Evolutionary conservation across 2,113 vertebrate species (phyloP), one percentile per base, ranked within the genome.

Genomic region (Macrotis lagotis): DNA sequence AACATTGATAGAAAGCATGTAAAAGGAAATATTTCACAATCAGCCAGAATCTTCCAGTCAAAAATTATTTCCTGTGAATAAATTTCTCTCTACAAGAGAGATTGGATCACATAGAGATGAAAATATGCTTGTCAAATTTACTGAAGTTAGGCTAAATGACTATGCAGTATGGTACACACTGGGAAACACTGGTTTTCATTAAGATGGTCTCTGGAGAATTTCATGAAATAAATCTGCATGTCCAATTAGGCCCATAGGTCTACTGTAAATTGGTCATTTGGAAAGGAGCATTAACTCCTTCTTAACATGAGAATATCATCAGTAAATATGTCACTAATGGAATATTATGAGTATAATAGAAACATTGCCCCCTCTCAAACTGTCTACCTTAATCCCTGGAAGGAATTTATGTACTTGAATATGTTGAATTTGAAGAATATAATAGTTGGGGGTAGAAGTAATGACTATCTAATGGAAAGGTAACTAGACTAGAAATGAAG

Each of bases 11-110:
- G 91, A 96, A 96, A 96, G 92, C 22, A 37, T 44, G 93, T 3
- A 0, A 93, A 92, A 96, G 66, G 96, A 96, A 97, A 93, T 95
- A 51, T 89, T 51, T 96, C 92, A 96, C 37, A 93, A 94, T 96
- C 92, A 91, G 25, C 91, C 47, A 44, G 90, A 94, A 11, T 93
- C n/a, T 94, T 66, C 53, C 66, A 94, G 92, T 37, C n/a, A 88
- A 51, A 93, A n/a, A 94, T 95, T 94, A 94, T 95, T 94, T 90
- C 91, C 88, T 59, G 55, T 88, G 93, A 93, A 94, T 92, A 94
- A 74, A 96, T 89, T 49, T 90, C 88, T 93, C 37, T 53, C 66
- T 95, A 88, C 47, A 50, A 93, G 53, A 96, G 47, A 94, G 16
- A 91, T 0, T 66, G 28, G 49, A 49, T 88, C 37, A 48, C n/a